Base-by-base conservation (phyloP, 2,797 vertebrate genomes). In the Pipistrellus nathusii region DNA sequence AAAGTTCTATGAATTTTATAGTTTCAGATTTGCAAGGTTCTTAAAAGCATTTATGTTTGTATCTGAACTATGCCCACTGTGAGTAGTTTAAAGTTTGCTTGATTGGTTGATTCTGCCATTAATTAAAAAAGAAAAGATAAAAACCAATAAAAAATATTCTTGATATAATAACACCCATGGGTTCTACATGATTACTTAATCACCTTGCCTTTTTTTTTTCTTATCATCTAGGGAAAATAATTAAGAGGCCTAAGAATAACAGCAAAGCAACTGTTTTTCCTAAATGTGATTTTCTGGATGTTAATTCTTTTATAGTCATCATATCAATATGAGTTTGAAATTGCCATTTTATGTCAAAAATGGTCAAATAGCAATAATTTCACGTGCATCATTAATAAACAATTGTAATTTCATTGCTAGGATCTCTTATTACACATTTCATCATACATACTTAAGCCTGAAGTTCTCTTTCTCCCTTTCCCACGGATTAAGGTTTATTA, bases 1-100 rank as follows among this genome's bases (percentile, higher is more conserved):
- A 82, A 80, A 48, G 25, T 6, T 91, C 38, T 75, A n/a, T 80
- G 66, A 75, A 62, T 69, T 84, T 84, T 76, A 23, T 71, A 88
- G 38, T 59, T 85, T 85, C 30, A 85, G 68, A 27, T 84, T 62
- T 64, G 25, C 35, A 64, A 66, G 23, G 18, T 75, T n/a, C 15
- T 75, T 62, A 62, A 91, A 51, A 25, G 46, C 25, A 64, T 15
- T 78, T 80, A 25, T 53, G 8, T 46, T 92, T 86, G 15, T 83
- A 72, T 73, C 27, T 72, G 41, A 92, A 90, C 55, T 59, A 86
- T 73, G 55, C 23, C 30, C 30, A 77, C 41, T 3, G 38, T 53
- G 55, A 68, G 8, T 25, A 68, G 8, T 73, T 66, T 53, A 66
- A 69, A 71, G 66, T 17, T 93, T 72, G 30, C 57, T 64, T 78